Evolutionary conservation across 2,113 vertebrate genomes (phyloP), one percentile per base, ranked within the genome.

Genomic region (Blennius ocellaris): DNA sequence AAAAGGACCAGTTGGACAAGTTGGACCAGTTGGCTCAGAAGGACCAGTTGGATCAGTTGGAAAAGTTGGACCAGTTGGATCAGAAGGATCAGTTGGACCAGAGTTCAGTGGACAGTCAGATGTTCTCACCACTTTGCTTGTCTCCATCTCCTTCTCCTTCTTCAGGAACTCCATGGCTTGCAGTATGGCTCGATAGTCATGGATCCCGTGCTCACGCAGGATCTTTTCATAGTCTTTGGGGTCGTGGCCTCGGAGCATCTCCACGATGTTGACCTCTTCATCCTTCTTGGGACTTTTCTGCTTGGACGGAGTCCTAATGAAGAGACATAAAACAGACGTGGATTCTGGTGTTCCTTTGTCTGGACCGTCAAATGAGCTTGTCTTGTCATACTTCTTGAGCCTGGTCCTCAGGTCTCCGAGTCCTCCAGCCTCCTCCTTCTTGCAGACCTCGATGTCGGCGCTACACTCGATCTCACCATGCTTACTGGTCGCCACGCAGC

Each of bases 191-290:
- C 98, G 94, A 92, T 96, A 99, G 93, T 99, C 96, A 12, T 97
- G 96, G 85, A 99, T 98, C 56, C 95, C 95, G 47, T 99, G 96
- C 92, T 97, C 96, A 7, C 91, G 94, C 62, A 97, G 96, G 11
- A 98, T 96, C 91, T 94, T 96, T 86, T 99, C 98, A 61, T 97
- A 99, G 61, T 99, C 97, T 92, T 99, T 99, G 61, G 98, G 96
- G 82, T 99, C 96, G n/a, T 97, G 95, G 36, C 98, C 97, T 95
- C 97, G 95, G 37, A 99, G 95, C 84, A 99, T 84, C 81, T 97
- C 97, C 84, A 99, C 92, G 40, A 99, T 97, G 84, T 96, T 92
- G 50, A 96, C 91, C 5, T 96, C 93, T 57, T 93, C 94, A 1
- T 95, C 95, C 86, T 97, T 96, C 56, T 96, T 96, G 54, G 94